Evolutionary conservation across 2,113 vertebrate species (phyloP).

Genomic region (Gavia stellata): DNA sequence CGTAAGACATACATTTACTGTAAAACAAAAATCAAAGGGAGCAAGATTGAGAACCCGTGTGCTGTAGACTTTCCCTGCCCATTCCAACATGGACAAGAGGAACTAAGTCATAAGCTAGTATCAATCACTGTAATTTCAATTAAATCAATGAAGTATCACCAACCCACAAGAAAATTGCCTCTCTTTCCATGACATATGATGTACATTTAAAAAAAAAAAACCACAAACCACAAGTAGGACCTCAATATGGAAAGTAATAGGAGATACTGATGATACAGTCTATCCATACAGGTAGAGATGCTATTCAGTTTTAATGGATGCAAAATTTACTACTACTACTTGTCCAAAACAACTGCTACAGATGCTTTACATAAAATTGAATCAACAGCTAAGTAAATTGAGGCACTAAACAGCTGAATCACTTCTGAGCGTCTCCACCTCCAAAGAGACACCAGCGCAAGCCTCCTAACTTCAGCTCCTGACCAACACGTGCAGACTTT

Average conservation of each 20-base stretch:
- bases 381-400: background rate
- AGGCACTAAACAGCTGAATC: background rate
- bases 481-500: fast-evolving
- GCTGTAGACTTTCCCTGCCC: background rate
- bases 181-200: background rate
- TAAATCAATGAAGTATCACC: background rate
- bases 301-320: background rate
- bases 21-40: background rate
- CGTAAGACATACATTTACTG: background rate
- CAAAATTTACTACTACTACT: background rate
- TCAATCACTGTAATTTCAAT: background rate
- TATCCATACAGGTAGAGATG: background rate
- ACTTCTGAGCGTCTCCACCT: background rate
- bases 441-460: background rate
- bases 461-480: background rate
- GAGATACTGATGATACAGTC: background rate
- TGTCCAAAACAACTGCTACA: background rate
- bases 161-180: background rate
- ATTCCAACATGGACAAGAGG: background rate
- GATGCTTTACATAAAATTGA: background rate
- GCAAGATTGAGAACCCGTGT: background rate
- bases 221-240: background rate
- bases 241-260: background rate
- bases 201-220: background rate
- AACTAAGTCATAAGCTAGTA: background rate